phyloP scores from a whole-genome alignment of 2,888 invertebrate species.

The Thysanoteuthis rhombus region DNA sequence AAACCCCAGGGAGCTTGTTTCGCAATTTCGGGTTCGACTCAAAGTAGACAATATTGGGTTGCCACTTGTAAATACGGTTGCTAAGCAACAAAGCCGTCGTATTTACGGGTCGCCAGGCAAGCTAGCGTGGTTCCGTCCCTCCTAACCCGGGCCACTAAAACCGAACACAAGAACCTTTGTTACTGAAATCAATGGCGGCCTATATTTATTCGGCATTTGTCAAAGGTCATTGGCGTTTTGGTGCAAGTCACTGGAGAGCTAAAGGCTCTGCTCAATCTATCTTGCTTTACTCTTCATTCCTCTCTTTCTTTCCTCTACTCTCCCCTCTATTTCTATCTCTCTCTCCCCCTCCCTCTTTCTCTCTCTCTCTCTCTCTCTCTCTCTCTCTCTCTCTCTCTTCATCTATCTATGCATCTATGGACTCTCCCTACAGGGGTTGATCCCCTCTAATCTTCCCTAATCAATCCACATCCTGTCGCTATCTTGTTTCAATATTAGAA shows the following conservation, averaged over 20 bases:
- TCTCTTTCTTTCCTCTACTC: not conserved
- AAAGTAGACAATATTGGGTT: not conserved
- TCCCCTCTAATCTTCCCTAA: not conserved
- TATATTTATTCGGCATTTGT: not conserved
- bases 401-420: not conserved
- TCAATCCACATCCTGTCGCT: not conserved
- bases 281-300: not conserved
- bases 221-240: not conserved
- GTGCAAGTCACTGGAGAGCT: not conserved
- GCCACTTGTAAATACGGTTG: not conserved
- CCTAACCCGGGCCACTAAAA: not conserved
- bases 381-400: not conserved
- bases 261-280: not conserved
- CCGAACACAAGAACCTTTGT: not conserved
- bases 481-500: not conserved
- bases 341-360: not conserved
- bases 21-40: not conserved
- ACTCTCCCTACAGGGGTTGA: not conserved
- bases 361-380: not conserved
- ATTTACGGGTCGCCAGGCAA: not conserved
- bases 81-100: not conserved
- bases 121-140: not conserved
- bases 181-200: not conserved
- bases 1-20: not conserved
- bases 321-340: not conserved